phyloP scores from a whole-genome alignment of 30 jellyfish, hydroid and myxozoan genomes.

The Catostylus mosaicus region DNA sequence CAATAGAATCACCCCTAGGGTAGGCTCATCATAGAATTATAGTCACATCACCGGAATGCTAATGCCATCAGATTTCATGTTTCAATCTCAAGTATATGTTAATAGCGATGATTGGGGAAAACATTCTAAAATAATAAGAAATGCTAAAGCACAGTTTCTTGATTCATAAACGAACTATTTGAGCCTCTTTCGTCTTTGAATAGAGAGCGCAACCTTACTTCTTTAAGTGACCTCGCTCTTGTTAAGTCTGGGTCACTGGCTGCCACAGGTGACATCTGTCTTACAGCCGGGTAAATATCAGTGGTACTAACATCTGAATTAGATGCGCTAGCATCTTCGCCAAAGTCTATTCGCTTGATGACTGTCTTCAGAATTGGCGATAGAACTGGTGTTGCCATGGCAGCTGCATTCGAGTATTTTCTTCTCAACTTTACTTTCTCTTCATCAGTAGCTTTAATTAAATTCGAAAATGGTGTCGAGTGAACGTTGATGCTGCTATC shows the following conservation, averaged over 20 bases:
- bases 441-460: constrained; percentile 46
- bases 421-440: constrained; percentile 63
- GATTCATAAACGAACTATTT: constrained; percentile 4
- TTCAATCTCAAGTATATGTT: background rate
- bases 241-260: constrained; percentile 58
- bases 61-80: too few species aligned
- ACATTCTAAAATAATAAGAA: background rate
- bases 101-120: too few species aligned
- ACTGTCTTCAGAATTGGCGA: constrained; percentile 57
- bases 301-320: constrained; percentile 26
- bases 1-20: too few species aligned
- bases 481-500: constrained; percentile 19
- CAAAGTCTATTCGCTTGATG: constrained; percentile 57
- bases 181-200: constrained; percentile 22
- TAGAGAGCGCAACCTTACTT: constrained; percentile 53
- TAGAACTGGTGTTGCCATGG: constrained; percentile 78
- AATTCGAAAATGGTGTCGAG: constrained; percentile 47
- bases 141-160: constrained; percentile 48
- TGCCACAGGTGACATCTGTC: constrained; percentile 56
- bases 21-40: too few species aligned
- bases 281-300: constrained; percentile 18
- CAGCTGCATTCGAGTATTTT: constrained; percentile 72
- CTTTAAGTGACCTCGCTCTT: constrained; percentile 42
- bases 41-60: too few species aligned
- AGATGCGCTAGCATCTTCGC: constrained; percentile 57